Base-by-base conservation (phyloP, 35 echinoderm and acorn worm genomes). In the Amphiura filiformis region DNA sequence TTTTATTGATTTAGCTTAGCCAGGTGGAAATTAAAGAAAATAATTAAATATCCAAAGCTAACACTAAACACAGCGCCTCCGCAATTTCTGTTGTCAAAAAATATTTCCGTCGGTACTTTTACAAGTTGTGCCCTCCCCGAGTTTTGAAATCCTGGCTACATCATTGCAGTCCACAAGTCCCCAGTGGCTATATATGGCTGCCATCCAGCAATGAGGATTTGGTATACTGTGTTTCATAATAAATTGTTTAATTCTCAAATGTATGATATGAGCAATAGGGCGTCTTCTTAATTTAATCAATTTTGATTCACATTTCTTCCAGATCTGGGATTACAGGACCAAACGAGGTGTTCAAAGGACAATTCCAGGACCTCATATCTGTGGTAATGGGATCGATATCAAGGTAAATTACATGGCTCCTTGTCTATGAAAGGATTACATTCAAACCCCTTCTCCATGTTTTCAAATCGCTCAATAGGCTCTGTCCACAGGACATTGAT, bases 311-410 rank as follows among this genome's bases (percentile, higher is more conserved):
- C n/a, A n/a, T n/a, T n/a, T n/a, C n/a, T 11, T 52, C 7, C 26
- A 99, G 96, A 89, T 99, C n/a, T 99, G 96, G 96, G 96, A 99
- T 82, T 95, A 87, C 23, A 86, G 96, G 80, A 99, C 93, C 78
- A 38, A 79, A 5, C 78, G 84, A 56, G 96, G 96, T 26, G 96
- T 99, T 36, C 93, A 99, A 56, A 81, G 92, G 76, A 99, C 93
- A 38, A 95, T 99, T n/a, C 76, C 87, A 35, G 96, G 96, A 34
- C 92, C 96, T 39, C 96, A 99, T 75, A 90, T 99, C 32, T 99
- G 96, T 88, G 96, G 96, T 28, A 99, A 78, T 95, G 96, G 93
- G 32, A 34, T 99, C 31, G 96, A 99, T 75, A 88, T 99, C 35
- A 94, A 99, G 90, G 96, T 95, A 86, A 70, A 26, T n/a, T n/a